Conservation (phyloP, 2,113 vertebrate species). For the Odocoileus virginianus region DNA sequence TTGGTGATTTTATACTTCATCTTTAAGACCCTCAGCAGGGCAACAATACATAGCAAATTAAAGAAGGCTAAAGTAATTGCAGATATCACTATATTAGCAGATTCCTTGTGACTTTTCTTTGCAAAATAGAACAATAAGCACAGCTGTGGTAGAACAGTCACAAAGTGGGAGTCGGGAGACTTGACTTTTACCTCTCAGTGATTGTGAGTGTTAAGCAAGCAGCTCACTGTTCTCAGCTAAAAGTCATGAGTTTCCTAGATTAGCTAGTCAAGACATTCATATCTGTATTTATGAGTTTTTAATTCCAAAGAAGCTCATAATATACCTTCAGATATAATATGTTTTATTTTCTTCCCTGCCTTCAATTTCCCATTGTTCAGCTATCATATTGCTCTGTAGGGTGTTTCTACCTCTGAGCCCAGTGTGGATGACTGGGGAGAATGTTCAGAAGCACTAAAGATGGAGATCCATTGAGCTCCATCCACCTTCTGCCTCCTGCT, state of each 20-base stretch:
- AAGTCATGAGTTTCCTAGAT: not conserved
- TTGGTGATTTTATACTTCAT: not conserved
- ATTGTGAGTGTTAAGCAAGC: not conserved
- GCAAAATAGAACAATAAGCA: not conserved
- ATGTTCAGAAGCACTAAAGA: not conserved
- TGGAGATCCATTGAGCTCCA: not conserved
- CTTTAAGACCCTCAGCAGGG: not conserved
- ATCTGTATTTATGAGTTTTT: not conserved
- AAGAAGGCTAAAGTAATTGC: not conserved
- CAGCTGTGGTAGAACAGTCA: not conserved
- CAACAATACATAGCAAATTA: not conserved
- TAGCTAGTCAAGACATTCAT: not conserved
- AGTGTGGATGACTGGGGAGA: not conserved
- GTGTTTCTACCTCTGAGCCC: not conserved
- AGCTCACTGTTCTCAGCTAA: not conserved
- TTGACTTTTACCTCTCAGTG: not conserved
- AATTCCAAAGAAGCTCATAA: not conserved
- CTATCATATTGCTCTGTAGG: not conserved
- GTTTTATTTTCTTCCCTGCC: not conserved
- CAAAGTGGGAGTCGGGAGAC: not conserved
- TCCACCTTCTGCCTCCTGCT: not conserved
- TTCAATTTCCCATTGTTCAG: not conserved
- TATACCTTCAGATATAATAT: not conserved
- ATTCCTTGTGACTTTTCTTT: not conserved
- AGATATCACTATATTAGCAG: not conserved